A percentile compares a stretch with the other conserved stretches of the same genome.
These are phyloP conservation scores for Heterodera schachtii DNA, from an alignment of 1,140 invertebrate species.

Conservation along the genomic window DNA sequence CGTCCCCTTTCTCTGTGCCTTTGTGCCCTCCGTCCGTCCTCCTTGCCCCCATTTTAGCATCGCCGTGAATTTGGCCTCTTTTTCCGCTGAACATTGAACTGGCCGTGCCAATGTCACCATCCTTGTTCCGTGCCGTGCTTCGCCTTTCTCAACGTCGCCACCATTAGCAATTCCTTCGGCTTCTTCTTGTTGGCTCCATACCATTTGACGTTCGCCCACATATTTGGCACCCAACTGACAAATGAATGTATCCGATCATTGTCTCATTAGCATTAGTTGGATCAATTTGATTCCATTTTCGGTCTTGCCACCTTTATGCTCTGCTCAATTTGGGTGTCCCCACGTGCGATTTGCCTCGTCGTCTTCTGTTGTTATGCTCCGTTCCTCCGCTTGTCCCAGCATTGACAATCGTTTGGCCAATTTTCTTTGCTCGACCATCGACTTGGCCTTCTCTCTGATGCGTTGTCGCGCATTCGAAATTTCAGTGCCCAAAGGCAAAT, in stretches of 20 bases:
- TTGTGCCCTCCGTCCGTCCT: not conserved
- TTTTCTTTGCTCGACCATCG: constrained; percentile 44
- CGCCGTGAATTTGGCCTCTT: not conserved
- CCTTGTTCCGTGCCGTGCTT: not conserved
- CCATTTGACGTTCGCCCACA: constrained; percentile 28
- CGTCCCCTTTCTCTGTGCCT: not conserved
- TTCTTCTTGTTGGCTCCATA: not conserved
- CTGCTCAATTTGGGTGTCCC: not conserved
- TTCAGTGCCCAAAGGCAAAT: constrained; percentile 23
- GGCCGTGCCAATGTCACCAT: not conserved
- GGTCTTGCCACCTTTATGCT: not conserved
- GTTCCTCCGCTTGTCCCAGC: not conserved
- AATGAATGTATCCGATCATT: constrained; percentile 9
- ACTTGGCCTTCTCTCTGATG: constrained; percentile 53
- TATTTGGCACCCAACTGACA: constrained; percentile 47
- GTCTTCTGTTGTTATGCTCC: not conserved
- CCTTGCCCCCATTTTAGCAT: not conserved
- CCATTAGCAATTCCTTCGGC: not conserved
- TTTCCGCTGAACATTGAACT: not conserved
- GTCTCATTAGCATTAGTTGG: not conserved
- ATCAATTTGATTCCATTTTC: not conserved
- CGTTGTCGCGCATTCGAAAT: constrained; percentile 46
- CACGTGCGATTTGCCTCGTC: not conserved
- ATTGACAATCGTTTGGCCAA: constrained; percentile 17
- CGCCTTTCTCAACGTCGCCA: not conserved